A percentile compares a stretch with the other conserved stretches of the same genome.
Evolutionary conservation across 1,140 invertebrate genomes (phyloP).

Genomic region (Aphidius gifuensis): DNA sequence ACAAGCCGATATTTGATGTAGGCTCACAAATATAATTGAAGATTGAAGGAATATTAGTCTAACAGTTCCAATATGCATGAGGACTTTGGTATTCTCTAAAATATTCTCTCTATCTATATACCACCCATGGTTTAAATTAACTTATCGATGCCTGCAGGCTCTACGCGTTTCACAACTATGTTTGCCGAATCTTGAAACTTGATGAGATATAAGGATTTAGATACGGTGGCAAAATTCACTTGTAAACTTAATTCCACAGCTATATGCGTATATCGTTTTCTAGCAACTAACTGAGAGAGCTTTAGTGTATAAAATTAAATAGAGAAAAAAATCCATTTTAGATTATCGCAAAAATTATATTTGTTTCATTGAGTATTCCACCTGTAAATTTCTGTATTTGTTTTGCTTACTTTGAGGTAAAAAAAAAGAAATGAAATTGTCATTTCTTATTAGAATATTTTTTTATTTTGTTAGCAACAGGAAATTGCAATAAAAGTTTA

Average conservation of each 20-base stretch:
- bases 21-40: no score
- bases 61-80: neutral
- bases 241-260: slow-evolving; percentile 9
- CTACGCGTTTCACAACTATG: neutral
- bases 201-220: neutral
- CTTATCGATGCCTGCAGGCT: slow-evolving; percentile 22
- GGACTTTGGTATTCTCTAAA: slow-evolving; percentile 17
- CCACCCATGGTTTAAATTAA: slow-evolving; percentile 11
- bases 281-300: no score
- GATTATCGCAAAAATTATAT: neutral
- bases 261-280: neutral
- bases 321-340: no score
- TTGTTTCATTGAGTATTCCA: neutral
- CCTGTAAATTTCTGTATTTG: neutral
- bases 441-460: no score
- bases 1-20: no score
- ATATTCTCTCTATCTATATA: neutral
- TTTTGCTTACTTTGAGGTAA: no score
- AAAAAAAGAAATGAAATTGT: no score
- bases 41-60: no score
- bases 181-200: slow-evolving; percentile 9
- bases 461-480: neutral
- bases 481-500: slow-evolving; percentile 9
- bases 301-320: no score
- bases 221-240: slow-evolving; percentile 16